Percentiles rank a stretch among this genome's conserved stretches.
These are phyloP conservation scores for Lutraria rhynchaena DNA, from an alignment of 1,140 invertebrate genomes.

Conservation along the genomic window DNA sequence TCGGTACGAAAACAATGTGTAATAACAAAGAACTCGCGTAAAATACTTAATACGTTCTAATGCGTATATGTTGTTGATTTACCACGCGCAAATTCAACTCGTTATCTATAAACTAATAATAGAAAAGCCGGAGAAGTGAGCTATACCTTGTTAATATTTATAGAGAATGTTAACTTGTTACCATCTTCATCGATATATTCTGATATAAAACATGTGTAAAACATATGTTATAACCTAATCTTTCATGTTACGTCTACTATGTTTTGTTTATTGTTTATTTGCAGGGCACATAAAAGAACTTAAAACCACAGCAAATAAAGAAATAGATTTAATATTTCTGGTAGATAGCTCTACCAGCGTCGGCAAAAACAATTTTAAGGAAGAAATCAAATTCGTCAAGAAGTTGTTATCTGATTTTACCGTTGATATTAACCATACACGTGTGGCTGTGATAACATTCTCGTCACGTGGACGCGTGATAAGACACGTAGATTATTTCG, in stretches of 20 bases:
- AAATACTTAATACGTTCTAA: no score
- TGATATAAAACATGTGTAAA: background rate
- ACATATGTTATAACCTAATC: background rate
- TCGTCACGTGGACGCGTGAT: constrained; percentile 85
- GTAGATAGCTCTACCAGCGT: constrained; percentile 88
- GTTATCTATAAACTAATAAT: no score
- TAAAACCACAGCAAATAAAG: constrained; percentile 75
- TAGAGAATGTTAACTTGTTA: background rate
- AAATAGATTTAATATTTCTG: constrained; percentile 88
- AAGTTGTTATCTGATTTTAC: constrained; percentile 88
- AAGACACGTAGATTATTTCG: constrained; percentile 87
- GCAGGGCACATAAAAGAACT: constrained; percentile 82
- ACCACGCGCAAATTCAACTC: no score
- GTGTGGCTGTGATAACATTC: constrained; percentile 87
- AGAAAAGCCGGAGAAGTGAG: no score
- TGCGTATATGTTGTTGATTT: no score
- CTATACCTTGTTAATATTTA: no score
- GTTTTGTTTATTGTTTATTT: constrained; percentile 2
- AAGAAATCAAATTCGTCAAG: constrained; percentile 88
- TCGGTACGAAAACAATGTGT: no score
- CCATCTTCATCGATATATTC: background rate
- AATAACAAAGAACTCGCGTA: no score
- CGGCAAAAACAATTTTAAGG: constrained; percentile 87
- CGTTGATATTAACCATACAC: constrained; percentile 86
- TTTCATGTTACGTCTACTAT: background rate